Base-by-base conservation (phyloP, 2,888 invertebrate species). In the Teleiodes luculella region DNA sequence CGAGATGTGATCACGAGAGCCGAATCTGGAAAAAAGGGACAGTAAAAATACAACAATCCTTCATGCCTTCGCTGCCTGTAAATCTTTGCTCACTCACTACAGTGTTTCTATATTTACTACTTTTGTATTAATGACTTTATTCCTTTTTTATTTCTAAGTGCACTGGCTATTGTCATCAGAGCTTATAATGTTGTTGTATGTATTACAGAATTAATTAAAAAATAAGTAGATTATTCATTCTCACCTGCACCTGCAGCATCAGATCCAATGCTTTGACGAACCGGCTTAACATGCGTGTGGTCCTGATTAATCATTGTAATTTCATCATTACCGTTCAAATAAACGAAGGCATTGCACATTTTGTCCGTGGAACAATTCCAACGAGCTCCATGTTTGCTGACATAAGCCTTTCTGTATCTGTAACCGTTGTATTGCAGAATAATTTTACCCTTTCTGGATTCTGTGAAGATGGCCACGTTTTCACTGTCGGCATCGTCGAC, bases 1-100 rank as follows among this genome's bases (percentile, higher is more conserved):
- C 88, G 74, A 3, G 88, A 88, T 20, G 80, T 87, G 52, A 88
- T 80, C 3, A 86, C 72, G 1, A 84, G 68, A 1, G 85, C 81
- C 18, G 78, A 64, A 36, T 84, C 86, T 87, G 70, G n/a, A n/a
- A n/a, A n/a, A n/a, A n/a, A n/a, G n/a, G n/a, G n/a, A n/a, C n/a
- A n/a, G n/a, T 33, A 11, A 33, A 11, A 24, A 24, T 24, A 24
- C 24, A n/a, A n/a, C n/a, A n/a, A n/a, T n/a, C n/a, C n/a, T n/a
- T n/a, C n/a, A n/a, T n/a, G n/a, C n/a, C n/a, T n/a, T n/a, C n/a
- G n/a, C n/a, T n/a, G n/a, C n/a, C n/a, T n/a, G n/a, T n/a, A n/a
- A n/a, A n/a, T n/a, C n/a, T n/a, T n/a, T n/a, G n/a, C n/a, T n/a
- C n/a, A n/a, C n/a, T n/a, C n/a, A n/a, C n/a, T n/a, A n/a, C n/a